A percentile compares a stretch with the other conserved stretches of the same genome.
These are phyloP conservation scores for Pygoscelis antarcticus DNA, from an alignment of 2,113 vertebrate genomes.

Conservation along the genomic window DNA sequence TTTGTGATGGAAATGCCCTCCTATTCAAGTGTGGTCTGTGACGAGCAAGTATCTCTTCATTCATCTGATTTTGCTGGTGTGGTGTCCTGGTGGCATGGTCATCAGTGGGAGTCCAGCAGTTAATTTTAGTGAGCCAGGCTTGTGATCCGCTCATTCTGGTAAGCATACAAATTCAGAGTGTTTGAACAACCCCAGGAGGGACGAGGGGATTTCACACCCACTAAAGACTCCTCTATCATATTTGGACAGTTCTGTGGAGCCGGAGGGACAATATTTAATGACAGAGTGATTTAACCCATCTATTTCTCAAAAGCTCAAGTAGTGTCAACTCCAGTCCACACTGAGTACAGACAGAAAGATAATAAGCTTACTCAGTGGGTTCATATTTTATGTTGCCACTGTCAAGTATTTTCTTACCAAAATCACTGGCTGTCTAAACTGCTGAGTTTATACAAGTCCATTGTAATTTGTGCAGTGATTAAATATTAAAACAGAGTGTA, in stretches of 20 bases:
- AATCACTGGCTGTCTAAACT: slow-evolving; percentile 32
- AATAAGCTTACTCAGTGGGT: neutral
- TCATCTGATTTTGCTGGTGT: neutral
- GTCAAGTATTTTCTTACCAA: slow-evolving; percentile 43
- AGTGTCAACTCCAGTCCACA: neutral
- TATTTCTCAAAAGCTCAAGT: slow-evolving; percentile 49
- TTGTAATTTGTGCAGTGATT: slow-evolving; percentile 41
- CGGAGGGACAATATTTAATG: slow-evolving; percentile 33
- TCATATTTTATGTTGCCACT: slow-evolving; percentile 44
- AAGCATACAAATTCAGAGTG: neutral
- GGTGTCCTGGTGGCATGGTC: rapidly evolving
- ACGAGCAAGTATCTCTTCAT: rapidly evolving
- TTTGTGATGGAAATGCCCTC: neutral
- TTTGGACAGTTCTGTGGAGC: slow-evolving; percentile 28
- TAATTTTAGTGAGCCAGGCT: neutral
- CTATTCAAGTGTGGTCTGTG: rapidly evolving
- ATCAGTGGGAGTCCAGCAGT: rapidly evolving
- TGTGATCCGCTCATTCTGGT: rapidly evolving
- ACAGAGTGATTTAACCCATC: slow-evolving; percentile 12
- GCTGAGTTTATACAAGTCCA: slow-evolving; percentile 6
- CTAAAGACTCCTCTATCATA: neutral
- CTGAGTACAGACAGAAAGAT: neutral
- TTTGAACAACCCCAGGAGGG: neutral
- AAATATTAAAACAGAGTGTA: slow-evolving; percentile 47
- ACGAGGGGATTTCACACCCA: neutral